Percentiles rank a stretch among this genome's conserved stretches.
Evolutionary conservation across 2,113 vertebrate species (phyloP).

Genomic region (Passer montanus): DNA sequence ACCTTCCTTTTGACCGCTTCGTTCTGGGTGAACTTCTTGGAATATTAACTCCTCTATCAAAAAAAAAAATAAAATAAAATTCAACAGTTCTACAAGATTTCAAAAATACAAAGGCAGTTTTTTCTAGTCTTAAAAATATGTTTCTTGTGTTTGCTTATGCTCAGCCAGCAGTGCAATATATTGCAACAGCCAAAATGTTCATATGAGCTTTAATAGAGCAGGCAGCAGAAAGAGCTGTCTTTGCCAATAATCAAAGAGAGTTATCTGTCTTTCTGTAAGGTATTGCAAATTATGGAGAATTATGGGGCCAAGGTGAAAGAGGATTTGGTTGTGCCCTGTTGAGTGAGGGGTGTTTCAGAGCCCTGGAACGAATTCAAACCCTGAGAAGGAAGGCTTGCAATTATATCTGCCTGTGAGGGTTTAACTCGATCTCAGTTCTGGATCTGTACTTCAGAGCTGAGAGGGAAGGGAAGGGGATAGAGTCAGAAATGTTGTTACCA

Average conservation of each 20-base stretch:
- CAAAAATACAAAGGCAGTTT: neutral
- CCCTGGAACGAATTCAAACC: neutral
- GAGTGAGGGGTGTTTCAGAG: neutral
- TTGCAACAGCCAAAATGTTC: neutral
- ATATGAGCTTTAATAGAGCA: neutral
- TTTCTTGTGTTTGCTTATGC: neutral
- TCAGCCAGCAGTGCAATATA: neutral
- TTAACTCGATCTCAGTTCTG: neutral
- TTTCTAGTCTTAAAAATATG: neutral
- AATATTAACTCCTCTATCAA: neutral
- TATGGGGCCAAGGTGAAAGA: neutral
- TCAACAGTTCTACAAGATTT: neutral
- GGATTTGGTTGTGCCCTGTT: neutral
- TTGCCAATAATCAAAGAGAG: neutral
- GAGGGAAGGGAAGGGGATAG: neutral
- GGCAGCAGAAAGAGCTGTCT: neutral
- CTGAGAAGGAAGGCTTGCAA: neutral
- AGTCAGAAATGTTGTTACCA: slow-evolving; percentile 74
- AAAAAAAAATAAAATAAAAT: neutral
- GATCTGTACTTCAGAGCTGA: neutral
- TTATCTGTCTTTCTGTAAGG: neutral
- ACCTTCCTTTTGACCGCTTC: neutral
- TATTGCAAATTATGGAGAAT: neutral
- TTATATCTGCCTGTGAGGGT: neutral
- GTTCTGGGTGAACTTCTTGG: neutral